Evolutionary conservation across 2,888 invertebrate species (phyloP), one percentile per base, ranked within the genome.

Genomic region (Tenthredo notha): DNA sequence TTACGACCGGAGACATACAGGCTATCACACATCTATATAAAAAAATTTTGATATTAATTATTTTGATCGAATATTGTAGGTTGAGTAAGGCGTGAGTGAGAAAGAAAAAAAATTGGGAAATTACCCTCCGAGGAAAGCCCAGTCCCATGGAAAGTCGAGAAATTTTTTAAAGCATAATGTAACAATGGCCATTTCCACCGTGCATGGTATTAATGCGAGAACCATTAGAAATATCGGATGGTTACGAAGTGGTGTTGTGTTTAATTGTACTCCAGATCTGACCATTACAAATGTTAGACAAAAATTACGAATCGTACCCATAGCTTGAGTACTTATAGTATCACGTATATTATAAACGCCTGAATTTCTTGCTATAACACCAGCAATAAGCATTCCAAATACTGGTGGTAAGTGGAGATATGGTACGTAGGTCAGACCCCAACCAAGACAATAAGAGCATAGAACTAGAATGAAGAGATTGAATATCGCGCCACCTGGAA

Each of bases 361-460:
- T 50, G 85, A 70, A 18, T 87, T 87, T 18, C 89, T 87, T 1
- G 88, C n/a, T 10, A 94, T 90, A 4, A 96, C 94, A 15, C 96
- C 96, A 83, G 95, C 95, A 74, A 96, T 92, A 0, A 96, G 91
- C 96, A 96, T 96, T 18, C 96, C 96, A 85, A 96, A 93, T 91
- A 96, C 94, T 7, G 96, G 95, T 0, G 96, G 95, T 5, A 95
- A 84, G 4, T 92, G 85, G 9, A 92, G 40, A 33, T 89, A 89
- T 0, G 93, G 93, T 9, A 93, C 77, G 54, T 88, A 89, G 2
- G 91, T 87, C 12, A 93, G 84, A 9, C 85, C 70, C 91, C 92
- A 91, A 37, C 93, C 93, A 5, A 93, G 89, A 5, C 87, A 70
- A 84, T 91, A 92, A 4, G 92, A 88, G 12, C 87, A 88, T 21